Conservation (phyloP, 1,140 invertebrate species). For the Microplitis demolitor region DNA sequence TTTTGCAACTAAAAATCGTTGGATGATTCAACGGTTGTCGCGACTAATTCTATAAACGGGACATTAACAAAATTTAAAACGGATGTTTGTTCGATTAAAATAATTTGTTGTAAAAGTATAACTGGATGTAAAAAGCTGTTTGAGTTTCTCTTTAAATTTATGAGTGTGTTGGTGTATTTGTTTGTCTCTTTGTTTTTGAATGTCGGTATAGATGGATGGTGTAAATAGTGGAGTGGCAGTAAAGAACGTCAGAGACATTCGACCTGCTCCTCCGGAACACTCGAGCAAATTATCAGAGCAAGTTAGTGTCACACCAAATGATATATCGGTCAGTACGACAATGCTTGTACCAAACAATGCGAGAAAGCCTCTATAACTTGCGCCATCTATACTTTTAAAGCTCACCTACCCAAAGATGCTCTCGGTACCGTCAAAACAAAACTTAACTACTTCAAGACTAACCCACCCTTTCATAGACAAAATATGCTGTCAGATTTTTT, state of each 20-base stretch:
- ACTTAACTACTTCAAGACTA: no score
- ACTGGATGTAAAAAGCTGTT: conserved; percentile 1
- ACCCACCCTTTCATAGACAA: no score
- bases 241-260: conserved; percentile 17
- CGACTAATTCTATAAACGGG: not conserved
- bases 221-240: not conserved
- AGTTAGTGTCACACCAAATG: conserved; percentile 44
- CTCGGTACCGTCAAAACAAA: not conserved
- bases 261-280: conserved; percentile 37
- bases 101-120: not conserved
- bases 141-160: conserved; percentile 9
- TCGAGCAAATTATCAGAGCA: conserved; percentile 49
- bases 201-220: not conserved
- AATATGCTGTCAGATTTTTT: no score
- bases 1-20: not conserved
- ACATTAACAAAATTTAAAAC: not conserved
- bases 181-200: not conserved
- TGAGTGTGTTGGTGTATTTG: not conserved
- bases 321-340: conserved; percentile 49
- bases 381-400: not conserved
- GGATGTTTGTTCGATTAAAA: conserved; percentile 9
- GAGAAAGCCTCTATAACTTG: conserved; percentile 6
- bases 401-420: not conserved
- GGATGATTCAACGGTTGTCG: conserved; percentile 15
- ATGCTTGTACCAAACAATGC: conserved; percentile 36